phyloP scores from a whole-genome alignment of 2,797 vertebrate species.

The Xenops minutus region DNA sequence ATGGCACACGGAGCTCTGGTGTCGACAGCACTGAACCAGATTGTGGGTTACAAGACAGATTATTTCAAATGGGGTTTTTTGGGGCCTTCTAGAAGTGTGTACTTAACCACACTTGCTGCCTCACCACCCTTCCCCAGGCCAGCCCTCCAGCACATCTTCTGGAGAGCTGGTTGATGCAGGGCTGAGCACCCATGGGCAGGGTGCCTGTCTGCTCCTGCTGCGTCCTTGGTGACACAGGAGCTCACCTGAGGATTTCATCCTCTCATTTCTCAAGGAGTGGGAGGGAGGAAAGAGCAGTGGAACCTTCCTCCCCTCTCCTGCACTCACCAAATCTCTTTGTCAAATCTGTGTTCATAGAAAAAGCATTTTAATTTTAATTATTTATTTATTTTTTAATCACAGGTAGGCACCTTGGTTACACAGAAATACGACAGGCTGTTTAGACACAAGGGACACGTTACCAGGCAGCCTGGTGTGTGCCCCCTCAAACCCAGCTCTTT shows the following conservation, averaged over 20 bases:
- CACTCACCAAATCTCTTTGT: neutral
- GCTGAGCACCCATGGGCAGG: accelerated
- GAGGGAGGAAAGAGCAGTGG: neutral
- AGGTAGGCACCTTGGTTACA: neutral
- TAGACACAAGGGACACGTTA: neutral
- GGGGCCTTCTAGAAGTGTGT: neutral
- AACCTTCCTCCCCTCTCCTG: neutral
- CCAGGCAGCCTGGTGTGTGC: neutral
- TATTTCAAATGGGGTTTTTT: neutral
- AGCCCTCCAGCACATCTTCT: neutral
- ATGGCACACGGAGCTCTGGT: neutral
- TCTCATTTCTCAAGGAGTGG: neutral
- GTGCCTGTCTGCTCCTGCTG: neutral
- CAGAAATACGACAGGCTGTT: neutral
- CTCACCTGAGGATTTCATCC: neutral
- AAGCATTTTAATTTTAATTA: neutral
- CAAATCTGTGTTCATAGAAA: neutral
- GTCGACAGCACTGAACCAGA: neutral
- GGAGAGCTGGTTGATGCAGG: neutral
- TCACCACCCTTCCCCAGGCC: neutral
- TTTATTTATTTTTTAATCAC: neutral
- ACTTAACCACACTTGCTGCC: neutral
- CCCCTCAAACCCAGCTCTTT: neutral
- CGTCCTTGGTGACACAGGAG: neutral
- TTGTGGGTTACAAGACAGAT: neutral